Evolutionary conservation across 2,888 invertebrate genomes (phyloP), one percentile per base, ranked within the genome.

Genomic region (Hipparchia semele): DNA sequence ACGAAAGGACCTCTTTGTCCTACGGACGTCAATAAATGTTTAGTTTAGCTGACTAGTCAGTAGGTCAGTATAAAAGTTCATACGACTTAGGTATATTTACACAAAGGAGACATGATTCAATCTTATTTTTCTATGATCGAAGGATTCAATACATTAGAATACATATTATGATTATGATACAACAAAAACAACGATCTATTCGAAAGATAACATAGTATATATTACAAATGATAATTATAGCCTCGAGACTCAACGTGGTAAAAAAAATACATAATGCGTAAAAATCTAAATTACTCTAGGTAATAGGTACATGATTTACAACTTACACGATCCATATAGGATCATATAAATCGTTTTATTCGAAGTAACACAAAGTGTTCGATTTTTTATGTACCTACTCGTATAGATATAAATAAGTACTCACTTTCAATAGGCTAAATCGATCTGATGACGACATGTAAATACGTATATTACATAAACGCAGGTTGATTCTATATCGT

Each of bases 11-110:
- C 56, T 60, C 60, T 60, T 46, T 54, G 56, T 61, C 66, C 46
- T 64, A 68, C 64, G 13, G 13, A 2, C 51, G 56, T 71, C 70
- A 73, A 64, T 70, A 70, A 72, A 12, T 53, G 9, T 71, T 68
- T 71, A 65, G 58, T 73, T 73, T 64, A 67, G 67, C 59, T 13
- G 69, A 72, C 53, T 49, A 53, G 64, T 54, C 65, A 65, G 8
- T 6, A 46, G 46, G 46, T 46, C 46, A 49, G 49, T 23, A 64
- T 59, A 10, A 8, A 59, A 59, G 9, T 39, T 39, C 10, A 33
- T 12, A 13, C 13, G 6, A 13, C 6, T 12, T 13, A 5, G 6
- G 8, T 58, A 2, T n/a, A 13, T 13, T 13, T 53, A 54, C n/a
- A 54, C 54, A n/a, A n/a, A 54, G n/a, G 5, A 13, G 13, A 56